Evolutionary conservation across 2,113 vertebrate species (phyloP), one percentile per base, ranked within the genome.

Genomic region (Struthio camelus): DNA sequence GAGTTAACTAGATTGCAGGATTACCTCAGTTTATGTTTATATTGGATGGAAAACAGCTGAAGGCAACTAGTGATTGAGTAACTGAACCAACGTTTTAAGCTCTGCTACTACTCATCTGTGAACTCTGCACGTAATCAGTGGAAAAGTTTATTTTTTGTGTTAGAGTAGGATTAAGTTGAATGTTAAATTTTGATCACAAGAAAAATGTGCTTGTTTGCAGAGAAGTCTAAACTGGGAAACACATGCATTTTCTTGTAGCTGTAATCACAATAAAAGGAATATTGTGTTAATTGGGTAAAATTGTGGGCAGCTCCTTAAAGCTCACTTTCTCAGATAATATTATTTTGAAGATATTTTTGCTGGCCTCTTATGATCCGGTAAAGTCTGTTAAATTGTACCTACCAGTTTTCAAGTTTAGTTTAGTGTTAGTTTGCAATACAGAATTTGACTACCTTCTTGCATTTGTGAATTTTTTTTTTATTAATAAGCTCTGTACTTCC

Each of bases 11-110:
- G 85, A 94, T 80, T 96, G 79, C 58, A 96, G 89, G 77, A 96
- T 95, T 96, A 96, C 54, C 91, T 94, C 85, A 38, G 94, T 96
- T 97, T 94, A 50, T 93, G 69, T 96, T 98, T 97, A 27, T 95
- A 80, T 44, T 95, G 94, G 89, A 96, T 92, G 90, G 87, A 94
- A 96, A 97, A 94, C 96, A 96, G 94, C 96, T 97, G 50, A 69
- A 91, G 85, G 96, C 90, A 90, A 85, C 75, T 24, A 50, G 42
- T 75, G 93, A 94, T 54, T 95, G 67, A 96, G 95, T 38, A 94
- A 78, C 40, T 36, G 70, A 70, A 28, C 58, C 67, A 80, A 56
- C 34, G 5, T 73, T 88, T 42, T 75, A 17, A 61, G 75, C 79
- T 58, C 77, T 65, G 81, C 6, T 58, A 77, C 83, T 92, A 73